phyloP scores from a whole-genome alignment of 2,797 vertebrate genomes.

The Crenichthys baileyi region DNA sequence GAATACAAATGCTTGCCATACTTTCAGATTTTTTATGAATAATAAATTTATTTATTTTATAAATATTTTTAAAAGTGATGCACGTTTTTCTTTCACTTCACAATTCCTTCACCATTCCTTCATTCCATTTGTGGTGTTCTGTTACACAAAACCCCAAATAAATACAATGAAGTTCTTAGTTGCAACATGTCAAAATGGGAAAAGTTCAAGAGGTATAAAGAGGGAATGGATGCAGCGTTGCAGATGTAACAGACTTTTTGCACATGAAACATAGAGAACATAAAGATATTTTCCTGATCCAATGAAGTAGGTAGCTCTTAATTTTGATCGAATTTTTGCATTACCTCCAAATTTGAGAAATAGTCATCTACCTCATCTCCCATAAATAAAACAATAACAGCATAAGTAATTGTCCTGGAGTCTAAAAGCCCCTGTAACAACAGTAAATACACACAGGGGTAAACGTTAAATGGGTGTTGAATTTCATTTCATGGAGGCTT shows the following conservation, averaged over 20 bases:
- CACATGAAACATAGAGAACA: slow-evolving; percentile 1
- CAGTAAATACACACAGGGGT: slow-evolving; percentile 45
- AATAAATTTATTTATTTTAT: too few relatives aligned
- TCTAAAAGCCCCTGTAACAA: slow-evolving; percentile 22
- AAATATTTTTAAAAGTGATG: too few relatives aligned
- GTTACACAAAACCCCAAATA: too few relatives aligned
- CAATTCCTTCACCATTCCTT: too few relatives aligned
- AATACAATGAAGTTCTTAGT: too few relatives aligned
- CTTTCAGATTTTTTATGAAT: too few relatives aligned
- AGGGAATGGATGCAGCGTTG: slow-evolving; percentile 17
- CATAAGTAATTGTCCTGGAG: slow-evolving; percentile 27
- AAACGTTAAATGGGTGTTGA: slow-evolving; percentile 33
- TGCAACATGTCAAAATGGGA: too few relatives aligned
- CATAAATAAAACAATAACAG: slow-evolving; percentile 25
- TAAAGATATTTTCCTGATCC: background rate
- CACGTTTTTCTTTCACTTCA: too few relatives aligned
- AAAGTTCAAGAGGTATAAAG: too few relatives aligned
- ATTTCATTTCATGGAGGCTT: slow-evolving; percentile 38
- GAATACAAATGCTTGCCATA: too few relatives aligned
- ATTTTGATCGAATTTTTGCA: background rate
- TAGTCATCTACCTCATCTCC: background rate
- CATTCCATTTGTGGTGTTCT: too few relatives aligned
- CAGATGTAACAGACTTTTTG: background rate
- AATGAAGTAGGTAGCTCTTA: background rate
- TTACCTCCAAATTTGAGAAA: slow-evolving; percentile 13